These are phyloP conservation scores for Elysia chlorotica DNA, from an alignment of 1,140 invertebrate species.

Conservation along the genomic window DNA sequence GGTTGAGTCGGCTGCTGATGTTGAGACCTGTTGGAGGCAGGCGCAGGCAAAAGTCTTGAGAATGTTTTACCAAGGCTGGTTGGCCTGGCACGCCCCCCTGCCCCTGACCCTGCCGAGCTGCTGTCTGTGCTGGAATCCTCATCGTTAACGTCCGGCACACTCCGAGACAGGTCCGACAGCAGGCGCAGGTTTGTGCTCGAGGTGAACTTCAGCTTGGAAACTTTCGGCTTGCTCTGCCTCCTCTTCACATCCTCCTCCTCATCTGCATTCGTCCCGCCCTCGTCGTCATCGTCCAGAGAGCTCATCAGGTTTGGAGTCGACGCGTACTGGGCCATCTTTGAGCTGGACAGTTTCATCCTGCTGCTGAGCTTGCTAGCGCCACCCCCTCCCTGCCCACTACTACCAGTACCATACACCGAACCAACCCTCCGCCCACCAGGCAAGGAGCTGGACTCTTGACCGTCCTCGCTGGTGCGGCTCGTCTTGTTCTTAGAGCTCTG, in stretches of 20 bases:
- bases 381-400: not conserved
- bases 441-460: not conserved
- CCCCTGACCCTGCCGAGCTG: not conserved
- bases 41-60: conserved; percentile 40
- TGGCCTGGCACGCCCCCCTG: not conserved
- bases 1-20: not conserved
- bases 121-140: conserved; percentile 27
- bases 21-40: conserved; percentile 19
- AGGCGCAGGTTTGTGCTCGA: conserved; percentile 31
- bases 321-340: conserved; percentile 32
- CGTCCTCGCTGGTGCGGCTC: not conserved
- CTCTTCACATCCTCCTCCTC: conserved; percentile 26
- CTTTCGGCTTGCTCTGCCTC: not conserved
- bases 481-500: conserved; percentile 10
- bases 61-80: not conserved
- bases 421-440: no score
- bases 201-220: not conserved
- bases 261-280: no score
- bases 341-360: conserved; percentile 9
- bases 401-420: no score
- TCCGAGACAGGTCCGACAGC: conserved; percentile 33
- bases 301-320: conserved; percentile 38
- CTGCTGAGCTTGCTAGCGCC: not conserved
- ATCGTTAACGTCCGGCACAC: conserved; percentile 44
- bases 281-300: conserved; percentile 8